Evolutionary conservation across 2,888 invertebrate species (phyloP).

Genomic region (Gerris lacustris): DNA sequence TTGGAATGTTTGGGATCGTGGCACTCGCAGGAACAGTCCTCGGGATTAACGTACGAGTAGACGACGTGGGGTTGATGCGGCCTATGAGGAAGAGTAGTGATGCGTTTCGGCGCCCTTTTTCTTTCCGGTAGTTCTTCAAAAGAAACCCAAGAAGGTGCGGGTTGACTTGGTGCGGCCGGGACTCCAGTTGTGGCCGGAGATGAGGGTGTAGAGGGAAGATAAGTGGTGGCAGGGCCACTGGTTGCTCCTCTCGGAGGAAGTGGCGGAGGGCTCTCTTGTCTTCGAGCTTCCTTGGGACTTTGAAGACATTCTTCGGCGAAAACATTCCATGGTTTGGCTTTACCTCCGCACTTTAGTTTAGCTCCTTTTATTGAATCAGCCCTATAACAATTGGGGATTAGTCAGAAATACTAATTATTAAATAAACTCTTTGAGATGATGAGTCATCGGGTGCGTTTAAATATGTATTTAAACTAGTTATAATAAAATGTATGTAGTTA

Average conservation of each 20-base stretch:
- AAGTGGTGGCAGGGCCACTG: conserved; percentile 3
- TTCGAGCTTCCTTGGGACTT: conserved; percentile 21
- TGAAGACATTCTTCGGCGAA: conserved; percentile 24
- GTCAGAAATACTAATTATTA: not conserved
- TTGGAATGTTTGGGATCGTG: conserved; percentile 44
- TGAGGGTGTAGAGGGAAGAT: conserved; percentile 18
- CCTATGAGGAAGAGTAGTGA: conserved; percentile 57
- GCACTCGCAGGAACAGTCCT: conserved; percentile 78
- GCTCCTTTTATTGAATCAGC: conserved; percentile 24
- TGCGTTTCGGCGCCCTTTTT: conserved; percentile 66
- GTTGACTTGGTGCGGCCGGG: conserved; percentile 17
- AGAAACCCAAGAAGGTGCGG: conserved; percentile 60
- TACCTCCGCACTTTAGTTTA: conserved; percentile 23
- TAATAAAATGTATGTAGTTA: too few species aligned
- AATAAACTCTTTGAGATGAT: not conserved
- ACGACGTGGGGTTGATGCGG: conserved; percentile 37
- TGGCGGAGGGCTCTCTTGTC: conserved; percentile 11
- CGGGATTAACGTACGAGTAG: conserved; percentile 72
- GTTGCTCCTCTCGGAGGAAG: conserved; percentile 6
- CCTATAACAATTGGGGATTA: conserved; percentile 19
- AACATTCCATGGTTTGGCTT: conserved; percentile 24
- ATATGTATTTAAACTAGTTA: too few species aligned
- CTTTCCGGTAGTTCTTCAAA: conserved; percentile 77
- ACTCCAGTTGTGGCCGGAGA: not conserved
- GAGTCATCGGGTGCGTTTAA: too few species aligned